Evolutionary conservation across 2,797 vertebrate species (phyloP), one percentile per base, ranked within the genome.

Genomic region (Bradypodion pumilum): DNA sequence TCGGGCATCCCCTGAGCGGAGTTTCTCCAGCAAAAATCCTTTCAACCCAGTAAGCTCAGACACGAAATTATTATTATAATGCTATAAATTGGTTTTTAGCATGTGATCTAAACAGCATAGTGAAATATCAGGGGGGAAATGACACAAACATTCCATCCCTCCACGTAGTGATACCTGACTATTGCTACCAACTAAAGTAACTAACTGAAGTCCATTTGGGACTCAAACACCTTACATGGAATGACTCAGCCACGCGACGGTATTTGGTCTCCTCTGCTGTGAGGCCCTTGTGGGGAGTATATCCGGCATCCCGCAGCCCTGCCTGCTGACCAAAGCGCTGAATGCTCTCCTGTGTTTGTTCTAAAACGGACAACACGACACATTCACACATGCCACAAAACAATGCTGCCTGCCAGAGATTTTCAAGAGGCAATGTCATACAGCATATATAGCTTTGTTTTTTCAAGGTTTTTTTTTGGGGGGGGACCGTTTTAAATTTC

Each of bases 211-310:
- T 37, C 21, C 75, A 88, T 81, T n/a, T 21, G 78, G 29, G 32
- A 12, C 65, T 66, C 49, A 65, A 78, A 80, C 85, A 87, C 94
- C 98, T 97, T 95, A 99, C 98, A 0, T 97, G 97, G 74, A 97
- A 85, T 2, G 97, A 97, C 70, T 99, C 98, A 56, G 96, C 95
- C 89, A 97, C 95, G 0, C 97, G 95, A 87, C 98, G 97, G 90
- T 98, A 98, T 90, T 96, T 96, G 35, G 96, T 97, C 90, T 99
- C 98, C 93, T 99, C 98, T 0, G 98, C 95, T 85, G 96, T 96
- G 42, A 99, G 97, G 87, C 98, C 98, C 91, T 98, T 99, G 95
- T 97, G 97, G 23, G 98, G 98, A 44, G 97, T 97, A 93, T 99
- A 99, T 35, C 97, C 97, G 21, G 97, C 95, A 65, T 98, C 98